Evolutionary conservation across 2,797 vertebrate species (phyloP).

Genomic region (Acanthopagrus latus): DNA sequence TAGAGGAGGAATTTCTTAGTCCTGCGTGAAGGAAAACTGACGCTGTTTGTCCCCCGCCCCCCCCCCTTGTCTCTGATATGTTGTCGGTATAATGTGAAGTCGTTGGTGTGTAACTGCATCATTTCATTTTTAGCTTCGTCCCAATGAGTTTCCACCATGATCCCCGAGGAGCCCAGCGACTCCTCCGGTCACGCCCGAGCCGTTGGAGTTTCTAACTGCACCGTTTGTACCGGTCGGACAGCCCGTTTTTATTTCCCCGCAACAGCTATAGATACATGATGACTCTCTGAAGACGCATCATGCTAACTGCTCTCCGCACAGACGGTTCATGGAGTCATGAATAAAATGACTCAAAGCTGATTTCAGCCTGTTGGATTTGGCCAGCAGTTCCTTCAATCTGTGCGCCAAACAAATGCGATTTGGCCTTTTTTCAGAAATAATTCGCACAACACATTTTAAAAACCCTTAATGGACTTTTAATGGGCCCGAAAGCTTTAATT

Average conservation of each 20-base stretch:
- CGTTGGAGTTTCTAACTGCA: conserved; percentile 3
- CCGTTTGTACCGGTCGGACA: conserved; percentile 1
- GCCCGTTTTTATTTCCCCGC: conserved; percentile 2
- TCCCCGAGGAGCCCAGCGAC: background rate
- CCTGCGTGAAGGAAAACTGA: conserved; percentile 35
- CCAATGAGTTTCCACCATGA: conserved; percentile 27
- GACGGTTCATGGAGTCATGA: conserved; percentile 12
- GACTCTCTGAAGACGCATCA: conserved; percentile 26
- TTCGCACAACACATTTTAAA: background rate
- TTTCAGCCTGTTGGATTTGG: background rate
- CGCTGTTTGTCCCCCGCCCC: conserved; percentile 35
- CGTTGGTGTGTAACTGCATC: conserved; percentile 69
- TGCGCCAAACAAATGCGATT: conserved; percentile 13
- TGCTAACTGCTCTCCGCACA: background rate
- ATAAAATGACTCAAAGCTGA: conserved; percentile 1
- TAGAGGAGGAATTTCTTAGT: conserved; percentile 38
- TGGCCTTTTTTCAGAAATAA: conserved; percentile 4
- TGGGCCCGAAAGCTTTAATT: background rate
- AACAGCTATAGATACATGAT: background rate
- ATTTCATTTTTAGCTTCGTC: conserved; percentile 57
- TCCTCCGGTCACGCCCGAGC: background rate
- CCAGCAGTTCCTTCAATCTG: background rate
- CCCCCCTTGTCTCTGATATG: conserved; percentile 52
- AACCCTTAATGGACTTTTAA: conserved; percentile 1
- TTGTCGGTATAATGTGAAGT: conserved; percentile 80